Evolutionary conservation across 2,797 vertebrate genomes (phyloP).

Genomic region (Dallia pectoralis): DNA sequence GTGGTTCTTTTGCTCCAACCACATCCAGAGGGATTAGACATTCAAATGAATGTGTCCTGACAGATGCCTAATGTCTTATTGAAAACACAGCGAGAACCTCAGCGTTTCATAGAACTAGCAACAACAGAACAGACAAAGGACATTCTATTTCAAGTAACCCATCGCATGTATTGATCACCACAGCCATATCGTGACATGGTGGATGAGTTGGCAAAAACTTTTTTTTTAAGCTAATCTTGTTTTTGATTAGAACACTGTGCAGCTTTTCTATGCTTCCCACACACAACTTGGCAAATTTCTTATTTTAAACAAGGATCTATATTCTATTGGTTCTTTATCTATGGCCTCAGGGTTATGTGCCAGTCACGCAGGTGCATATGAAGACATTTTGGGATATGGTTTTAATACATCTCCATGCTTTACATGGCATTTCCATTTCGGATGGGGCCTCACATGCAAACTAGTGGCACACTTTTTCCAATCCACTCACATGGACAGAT

Average conservation of each 20-base stretch:
- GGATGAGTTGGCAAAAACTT: not conserved
- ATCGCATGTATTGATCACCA: not conserved
- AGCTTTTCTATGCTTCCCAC: not conserved
- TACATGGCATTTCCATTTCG: conserved; percentile 77
- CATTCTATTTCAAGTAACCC: not conserved
- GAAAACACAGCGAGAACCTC: not conserved
- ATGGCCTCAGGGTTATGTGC: conserved; percentile 31
- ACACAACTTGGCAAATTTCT: not conserved
- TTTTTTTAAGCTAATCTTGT: not conserved
- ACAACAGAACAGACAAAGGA: not conserved
- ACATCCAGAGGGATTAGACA: conserved; percentile 16
- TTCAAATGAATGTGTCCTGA: conserved; percentile 3
- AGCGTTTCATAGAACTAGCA: not conserved
- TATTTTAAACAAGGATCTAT: not conserved
- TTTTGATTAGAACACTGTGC: not conserved
- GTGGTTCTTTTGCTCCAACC: not conserved
- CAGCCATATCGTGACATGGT: not conserved
- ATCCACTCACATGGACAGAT: conserved; percentile 49
- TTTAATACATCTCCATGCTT: conserved; percentile 65
- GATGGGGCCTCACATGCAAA: conserved; percentile 70
- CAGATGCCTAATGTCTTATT: not conserved
- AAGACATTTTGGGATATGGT: conserved; percentile 59
- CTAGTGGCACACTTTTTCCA: conserved; percentile 43
- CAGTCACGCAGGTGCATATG: conserved; percentile 30
- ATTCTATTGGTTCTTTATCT: not conserved